phyloP scores from a whole-genome alignment of 1,140 invertebrate species.

The Hormaphis cornu region DNA sequence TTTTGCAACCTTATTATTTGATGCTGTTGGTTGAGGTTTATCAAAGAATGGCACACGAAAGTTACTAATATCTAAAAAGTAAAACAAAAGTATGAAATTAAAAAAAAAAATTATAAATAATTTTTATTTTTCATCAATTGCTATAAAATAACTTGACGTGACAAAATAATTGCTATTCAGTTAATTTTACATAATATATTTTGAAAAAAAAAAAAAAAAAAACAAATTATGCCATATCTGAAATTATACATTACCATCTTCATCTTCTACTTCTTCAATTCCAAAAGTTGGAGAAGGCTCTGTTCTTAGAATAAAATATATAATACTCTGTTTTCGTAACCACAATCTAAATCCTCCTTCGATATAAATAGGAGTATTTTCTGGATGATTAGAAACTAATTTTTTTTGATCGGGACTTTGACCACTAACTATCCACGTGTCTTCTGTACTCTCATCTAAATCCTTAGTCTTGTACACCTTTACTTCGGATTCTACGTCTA shows the following conservation, averaged over 20 bases:
- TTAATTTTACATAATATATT: constrained; percentile 39
- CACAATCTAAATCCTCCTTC: constrained; percentile 81
- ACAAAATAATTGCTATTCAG: too few species aligned
- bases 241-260: constrained; percentile 55
- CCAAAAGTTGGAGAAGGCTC: constrained; percentile 47
- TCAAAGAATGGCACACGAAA: constrained; percentile 50
- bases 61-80: constrained; percentile 56
- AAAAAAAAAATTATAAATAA: background rate
- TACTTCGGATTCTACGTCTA: constrained; percentile 69
- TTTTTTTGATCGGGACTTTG: constrained; percentile 69
- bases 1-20: constrained; percentile 38
- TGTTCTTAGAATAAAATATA: constrained; percentile 77
- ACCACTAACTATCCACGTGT: constrained; percentile 89
- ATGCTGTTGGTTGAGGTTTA: background rate
- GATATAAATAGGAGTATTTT: constrained; percentile 65
- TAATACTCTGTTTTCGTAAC: constrained; percentile 60
- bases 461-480: constrained; percentile 59
- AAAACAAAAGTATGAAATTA: background rate
- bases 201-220: background rate
- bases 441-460: constrained; percentile 66
- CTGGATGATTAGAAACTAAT: constrained; percentile 60
- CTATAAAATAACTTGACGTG: background rate
- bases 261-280: constrained; percentile 45
- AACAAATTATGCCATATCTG: background rate
- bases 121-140: background rate